Conservation (phyloP, 1,140 invertebrate genomes). For the Drosophila truncata region DNA sequence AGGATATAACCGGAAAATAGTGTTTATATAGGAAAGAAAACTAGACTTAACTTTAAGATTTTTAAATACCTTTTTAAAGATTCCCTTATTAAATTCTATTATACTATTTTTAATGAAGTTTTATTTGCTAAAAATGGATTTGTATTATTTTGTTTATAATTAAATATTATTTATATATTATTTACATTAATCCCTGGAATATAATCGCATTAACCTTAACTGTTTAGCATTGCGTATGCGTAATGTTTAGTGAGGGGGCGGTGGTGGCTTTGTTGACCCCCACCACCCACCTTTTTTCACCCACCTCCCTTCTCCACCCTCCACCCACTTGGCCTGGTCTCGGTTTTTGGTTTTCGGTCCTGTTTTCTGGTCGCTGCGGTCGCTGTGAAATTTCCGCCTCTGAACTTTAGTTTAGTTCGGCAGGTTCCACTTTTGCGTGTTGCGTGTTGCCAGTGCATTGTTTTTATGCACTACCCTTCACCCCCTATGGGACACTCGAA, state of each 20-base stretch:
- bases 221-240: slow-evolving; percentile 46
- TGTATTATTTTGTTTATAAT: neutral
- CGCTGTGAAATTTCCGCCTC: slow-evolving; percentile 54
- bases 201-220: neutral
- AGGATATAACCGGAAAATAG: neutral
- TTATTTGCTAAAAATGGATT: neutral
- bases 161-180: neutral
- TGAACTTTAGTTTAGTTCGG: slow-evolving; percentile 46
- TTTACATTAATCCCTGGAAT: neutral
- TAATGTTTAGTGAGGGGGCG: slow-evolving; percentile 41
- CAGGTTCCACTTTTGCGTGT: slow-evolving; percentile 30
- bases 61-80: too few relatives aligned
- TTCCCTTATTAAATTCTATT: too few relatives aligned
- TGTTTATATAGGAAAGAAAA: neutral
- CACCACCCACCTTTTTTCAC: neutral
- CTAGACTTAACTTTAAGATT: neutral
- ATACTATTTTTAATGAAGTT: too few relatives aligned
- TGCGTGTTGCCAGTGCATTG: slow-evolving; percentile 57
- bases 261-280: neutral
- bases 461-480: slow-evolving; percentile 31
- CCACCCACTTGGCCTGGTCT: slow-evolving; percentile 1
- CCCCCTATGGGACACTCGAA: neutral
- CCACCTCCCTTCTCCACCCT: neutral
- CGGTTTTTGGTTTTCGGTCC: slow-evolving; percentile 38
- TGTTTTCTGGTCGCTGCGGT: slow-evolving; percentile 62